These are phyloP conservation scores for Diacarnus erythraeanus DNA, from an alignment of 37 sponge, comb jelly and placozoan species.

Conservation along the genomic window DNA sequence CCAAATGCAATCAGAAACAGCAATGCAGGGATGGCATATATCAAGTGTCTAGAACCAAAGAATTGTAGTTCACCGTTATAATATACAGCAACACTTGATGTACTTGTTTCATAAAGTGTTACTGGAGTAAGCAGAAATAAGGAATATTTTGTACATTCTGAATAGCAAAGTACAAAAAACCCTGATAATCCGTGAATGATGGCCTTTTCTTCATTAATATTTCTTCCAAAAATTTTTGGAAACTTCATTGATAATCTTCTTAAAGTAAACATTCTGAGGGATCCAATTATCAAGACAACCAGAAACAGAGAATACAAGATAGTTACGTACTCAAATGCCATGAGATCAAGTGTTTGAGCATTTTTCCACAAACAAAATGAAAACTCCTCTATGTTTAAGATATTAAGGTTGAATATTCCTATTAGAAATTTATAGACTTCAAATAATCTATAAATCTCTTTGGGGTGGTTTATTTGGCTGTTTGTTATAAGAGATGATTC, in stretches of 20 bases:
- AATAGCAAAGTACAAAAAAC: slow-evolving; percentile 34
- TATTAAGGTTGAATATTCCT: too few species aligned
- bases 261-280: not conserved
- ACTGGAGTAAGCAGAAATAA: not conserved
- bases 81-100: not conserved
- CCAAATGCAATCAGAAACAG: not conserved
- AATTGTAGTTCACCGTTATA: slow-evolving; percentile 8
- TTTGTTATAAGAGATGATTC: not conserved
- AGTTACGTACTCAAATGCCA: slow-evolving; percentile 44
- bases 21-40: slow-evolving; percentile 27
- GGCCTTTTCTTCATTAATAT: not conserved
- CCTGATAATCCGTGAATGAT: slow-evolving; percentile 33
- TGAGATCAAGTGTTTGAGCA: slow-evolving; percentile 19
- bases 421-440: too few species aligned
- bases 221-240: not conserved
- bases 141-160: slow-evolving; percentile 5
- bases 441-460: too few species aligned
- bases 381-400: slow-evolving; percentile 16
- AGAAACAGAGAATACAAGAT: slow-evolving; percentile 24
- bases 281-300: not conserved
- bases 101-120: too few species aligned
- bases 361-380: slow-evolving; percentile 40
- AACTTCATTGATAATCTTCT: not conserved
- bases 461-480: too few species aligned
- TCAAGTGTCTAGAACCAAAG: not conserved